These are phyloP conservation scores for Ligdia adustata DNA, from an alignment of 2,888 invertebrate genomes.

Conservation along the genomic window DNA sequence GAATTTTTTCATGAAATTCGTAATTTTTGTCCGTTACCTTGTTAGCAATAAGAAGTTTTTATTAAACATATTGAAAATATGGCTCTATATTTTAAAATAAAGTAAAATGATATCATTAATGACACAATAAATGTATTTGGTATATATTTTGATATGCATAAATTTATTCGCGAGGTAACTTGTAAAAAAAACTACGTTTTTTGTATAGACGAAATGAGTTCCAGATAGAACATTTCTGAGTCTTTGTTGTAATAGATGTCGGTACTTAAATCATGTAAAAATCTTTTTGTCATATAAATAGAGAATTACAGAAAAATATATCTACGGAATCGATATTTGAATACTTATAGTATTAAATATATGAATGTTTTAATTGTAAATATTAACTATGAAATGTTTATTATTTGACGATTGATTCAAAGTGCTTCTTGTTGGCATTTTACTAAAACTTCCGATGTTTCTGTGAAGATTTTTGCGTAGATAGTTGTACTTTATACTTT, in stretches of 20 bases:
- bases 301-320: conserved; percentile 61
- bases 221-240: conserved; percentile 45
- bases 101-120: conserved; percentile 54
- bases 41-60: conserved; percentile 60
- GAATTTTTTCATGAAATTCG: conserved; percentile 6
- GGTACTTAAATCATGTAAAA: conserved; percentile 68
- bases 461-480: conserved; percentile 49
- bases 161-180: conserved; percentile 67
- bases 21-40: conserved; percentile 55
- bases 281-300: conserved; percentile 57
- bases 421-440: conserved; percentile 57
- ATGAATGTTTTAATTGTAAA: conserved; percentile 65
- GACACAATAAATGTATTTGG: conserved; percentile 66
- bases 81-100: conserved; percentile 58
- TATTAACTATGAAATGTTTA: conserved; percentile 48
- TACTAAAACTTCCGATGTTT: conserved; percentile 56
- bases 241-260: conserved; percentile 64
- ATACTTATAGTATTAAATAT: conserved; percentile 63
- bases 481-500: conserved; percentile 40
- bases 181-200: conserved; percentile 51
- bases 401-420: conserved; percentile 46
- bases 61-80: conserved; percentile 54
- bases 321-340: conserved; percentile 59
- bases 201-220: conserved; percentile 52
- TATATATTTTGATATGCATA: conserved; percentile 80